These are phyloP conservation scores for Solenodon paradoxus DNA, from an alignment of 2,113 vertebrate genomes.

Conservation along the genomic window DNA sequence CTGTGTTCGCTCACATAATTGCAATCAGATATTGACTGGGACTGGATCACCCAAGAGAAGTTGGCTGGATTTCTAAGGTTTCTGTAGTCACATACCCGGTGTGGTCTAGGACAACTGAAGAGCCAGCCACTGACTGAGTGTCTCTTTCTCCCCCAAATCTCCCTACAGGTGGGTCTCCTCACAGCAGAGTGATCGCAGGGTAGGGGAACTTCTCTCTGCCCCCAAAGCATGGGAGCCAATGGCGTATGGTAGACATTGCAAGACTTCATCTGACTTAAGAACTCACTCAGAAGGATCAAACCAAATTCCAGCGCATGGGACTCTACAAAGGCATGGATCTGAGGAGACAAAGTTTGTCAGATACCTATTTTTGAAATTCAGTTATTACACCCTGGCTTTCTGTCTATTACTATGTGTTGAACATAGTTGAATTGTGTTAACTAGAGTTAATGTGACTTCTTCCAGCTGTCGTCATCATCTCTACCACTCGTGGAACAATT, in stretches of 20 bases:
- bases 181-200: not conserved
- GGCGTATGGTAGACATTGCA: fast-evolving
- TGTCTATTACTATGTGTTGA: not conserved
- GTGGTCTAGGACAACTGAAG: not conserved
- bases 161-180: not conserved
- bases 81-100: not conserved
- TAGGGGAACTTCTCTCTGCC: not conserved
- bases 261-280: not conserved
- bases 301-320: not conserved
- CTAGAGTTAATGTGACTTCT: not conserved
- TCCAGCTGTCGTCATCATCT: not conserved
- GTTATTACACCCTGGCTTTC: not conserved
- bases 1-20: not conserved
- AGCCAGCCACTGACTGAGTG: not conserved
- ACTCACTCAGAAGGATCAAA: not conserved
- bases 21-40: not conserved
- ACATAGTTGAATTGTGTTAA: not conserved
- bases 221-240: not conserved
- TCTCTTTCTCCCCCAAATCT: not conserved
- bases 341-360: too few relatives aligned
- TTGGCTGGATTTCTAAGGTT: not conserved
- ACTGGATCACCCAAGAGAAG: not conserved
- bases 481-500: not conserved
- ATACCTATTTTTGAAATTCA: not conserved
- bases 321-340: fast-evolving